Base-by-base conservation (phyloP, 2,113 vertebrate genomes). In the Bufo gargarizans region DNA sequence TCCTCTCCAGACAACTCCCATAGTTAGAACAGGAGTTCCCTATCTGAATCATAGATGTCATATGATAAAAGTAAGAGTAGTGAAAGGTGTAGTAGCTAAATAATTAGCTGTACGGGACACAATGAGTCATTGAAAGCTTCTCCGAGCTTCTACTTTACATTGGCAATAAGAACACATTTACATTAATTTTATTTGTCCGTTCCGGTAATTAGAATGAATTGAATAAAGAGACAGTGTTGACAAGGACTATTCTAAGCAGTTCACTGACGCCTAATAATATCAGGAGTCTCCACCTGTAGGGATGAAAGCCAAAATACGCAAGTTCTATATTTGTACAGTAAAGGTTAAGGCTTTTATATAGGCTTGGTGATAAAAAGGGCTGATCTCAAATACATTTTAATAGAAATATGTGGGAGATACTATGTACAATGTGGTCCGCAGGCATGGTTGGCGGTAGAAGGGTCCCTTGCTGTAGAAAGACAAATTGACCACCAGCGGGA, bases 21-120 rank as follows among this genome's bases (percentile, higher is more conserved):
- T 3, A 0, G 13, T 45, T 47, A 81, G 78, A 45, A 81, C 56
- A 81, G 78, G 78, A 81, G 55, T 59, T 81, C 78, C 22, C 56
- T 45, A 22, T 58, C 55, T 80, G 77, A 80, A 59, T 81, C 78
- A 81, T 16, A 17, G 78, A 59, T 59, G 13, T 61, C 19, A 59
- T 5, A 59, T 81, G 78, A 81, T 81, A 33, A 81, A 81, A 81
- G 78, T 81, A 81, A 81, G 14, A 81, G 78, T 20, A 45, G 78
- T 45, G 56, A 59, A 81, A 81, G 77, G 56, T 80, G 56, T 43
- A 45, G 53, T 6, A 19, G 8, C 45, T 47, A 61, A 81, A 45
- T 61, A 81, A 81, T 81, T 8, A 45, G 13, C 49, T 45, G 77
- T 59, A 13, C 22, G 4, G 49, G 8, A n/a, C 16, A 49, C 5